Percentiles rank a stretch among this genome's conserved stretches.
These are phyloP conservation scores for Amblyopsis rosae DNA, from an alignment of 2,113 vertebrate species.

Conservation along the genomic window DNA sequence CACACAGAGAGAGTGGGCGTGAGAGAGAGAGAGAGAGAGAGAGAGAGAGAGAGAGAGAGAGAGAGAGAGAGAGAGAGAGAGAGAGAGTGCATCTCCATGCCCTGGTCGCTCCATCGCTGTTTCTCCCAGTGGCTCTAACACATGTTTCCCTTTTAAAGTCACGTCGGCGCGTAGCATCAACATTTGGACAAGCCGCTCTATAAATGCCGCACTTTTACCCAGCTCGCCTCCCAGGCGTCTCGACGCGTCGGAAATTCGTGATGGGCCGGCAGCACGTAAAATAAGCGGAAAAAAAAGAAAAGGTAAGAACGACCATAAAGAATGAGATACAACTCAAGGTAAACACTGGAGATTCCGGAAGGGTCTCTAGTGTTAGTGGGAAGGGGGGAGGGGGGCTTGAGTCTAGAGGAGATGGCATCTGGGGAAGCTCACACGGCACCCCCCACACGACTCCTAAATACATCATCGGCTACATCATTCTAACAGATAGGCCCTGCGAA, in stretches of 20 bases:
- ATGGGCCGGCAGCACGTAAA: slow-evolving; percentile 33
- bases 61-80: background rate
- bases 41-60: background rate
- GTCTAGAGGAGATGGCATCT: slow-evolving; percentile 29
- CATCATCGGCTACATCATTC: slow-evolving; percentile 43
- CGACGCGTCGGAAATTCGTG: background rate
- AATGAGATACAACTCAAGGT: slow-evolving; percentile 19
- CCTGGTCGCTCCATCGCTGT: slow-evolving; percentile 50
- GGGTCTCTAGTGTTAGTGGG: slow-evolving; percentile 31
- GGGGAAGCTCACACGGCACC: slow-evolving; percentile 36
- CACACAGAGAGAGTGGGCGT: background rate
- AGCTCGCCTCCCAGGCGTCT: no score
- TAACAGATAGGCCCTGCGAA: slow-evolving; percentile 31
- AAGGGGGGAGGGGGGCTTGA: slow-evolving; percentile 25
- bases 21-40: background rate
- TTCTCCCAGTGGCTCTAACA: slow-evolving; percentile 39
- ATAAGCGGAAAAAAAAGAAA: slow-evolving; percentile 23
- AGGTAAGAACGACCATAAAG: slow-evolving; percentile 33
- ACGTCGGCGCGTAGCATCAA: slow-evolving; percentile 61
- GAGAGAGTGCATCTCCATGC: slow-evolving; percentile 49
- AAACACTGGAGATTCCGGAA: slow-evolving; percentile 34
- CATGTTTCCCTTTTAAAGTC: slow-evolving; percentile 64
- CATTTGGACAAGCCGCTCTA: slow-evolving; percentile 61
- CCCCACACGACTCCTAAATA: slow-evolving; percentile 31
- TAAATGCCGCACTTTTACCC: slow-evolving; percentile 18